Evolutionary conservation across 2,113 vertebrate genomes (phyloP).

Genomic region (Datnioides undecimradiatus): DNA sequence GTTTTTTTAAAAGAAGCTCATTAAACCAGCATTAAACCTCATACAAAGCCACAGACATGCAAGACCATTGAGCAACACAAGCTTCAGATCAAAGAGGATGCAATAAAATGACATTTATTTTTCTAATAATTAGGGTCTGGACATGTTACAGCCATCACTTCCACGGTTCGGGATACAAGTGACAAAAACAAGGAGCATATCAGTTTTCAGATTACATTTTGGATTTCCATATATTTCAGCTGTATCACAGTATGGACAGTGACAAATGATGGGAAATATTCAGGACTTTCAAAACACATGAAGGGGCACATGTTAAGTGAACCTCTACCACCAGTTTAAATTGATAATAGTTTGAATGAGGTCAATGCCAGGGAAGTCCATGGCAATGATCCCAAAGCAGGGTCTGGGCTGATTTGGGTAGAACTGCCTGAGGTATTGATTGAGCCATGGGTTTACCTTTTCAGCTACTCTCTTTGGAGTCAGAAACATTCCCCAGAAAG

Average conservation of each 20-base stretch:
- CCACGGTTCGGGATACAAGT: not conserved
- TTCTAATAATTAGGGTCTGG: not conserved
- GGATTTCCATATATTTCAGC: not conserved
- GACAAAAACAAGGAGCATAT: not conserved
- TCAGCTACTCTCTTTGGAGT: conserved; percentile 80
- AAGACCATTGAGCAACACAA: not conserved
- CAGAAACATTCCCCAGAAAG: conserved; percentile 67
- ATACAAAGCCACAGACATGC: not conserved
- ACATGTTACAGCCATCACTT: not conserved
- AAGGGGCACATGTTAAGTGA: not conserved
- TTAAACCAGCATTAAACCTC: too few species aligned
- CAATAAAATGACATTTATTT: not conserved
- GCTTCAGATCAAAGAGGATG: not conserved
- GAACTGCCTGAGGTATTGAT: conserved; percentile 70
- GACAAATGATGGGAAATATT: not conserved
- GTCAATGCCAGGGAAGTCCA: conserved; percentile 83
- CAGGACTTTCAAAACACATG: not conserved
- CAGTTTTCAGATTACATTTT: not conserved
- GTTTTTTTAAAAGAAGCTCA: too few species aligned
- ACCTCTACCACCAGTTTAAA: conserved; percentile 71
- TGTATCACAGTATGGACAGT: not conserved
- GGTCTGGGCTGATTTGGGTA: conserved; percentile 32
- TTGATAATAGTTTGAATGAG: conserved; percentile 79
- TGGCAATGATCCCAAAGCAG: conserved; percentile 83
- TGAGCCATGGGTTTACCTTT: conserved; percentile 80